Evolutionary conservation across 2,888 invertebrate species (phyloP).

Genomic region (Nemoura dubitans): DNA sequence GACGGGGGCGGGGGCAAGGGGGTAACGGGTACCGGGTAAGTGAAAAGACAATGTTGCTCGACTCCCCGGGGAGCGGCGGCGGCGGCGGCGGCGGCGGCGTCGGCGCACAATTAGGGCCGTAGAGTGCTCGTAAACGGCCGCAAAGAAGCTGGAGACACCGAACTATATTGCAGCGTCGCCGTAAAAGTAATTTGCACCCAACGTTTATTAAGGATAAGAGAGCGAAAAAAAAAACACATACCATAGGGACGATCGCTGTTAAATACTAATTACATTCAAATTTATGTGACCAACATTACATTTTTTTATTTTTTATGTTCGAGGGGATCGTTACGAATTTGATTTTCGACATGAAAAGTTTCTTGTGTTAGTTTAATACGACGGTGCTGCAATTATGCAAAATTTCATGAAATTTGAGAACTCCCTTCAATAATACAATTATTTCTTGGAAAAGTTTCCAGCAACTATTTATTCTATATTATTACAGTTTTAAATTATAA

Average conservation of each 20-base stretch:
- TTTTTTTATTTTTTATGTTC: background rate
- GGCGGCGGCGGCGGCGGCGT: no score
- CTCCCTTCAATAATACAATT: background rate
- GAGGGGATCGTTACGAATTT: background rate
- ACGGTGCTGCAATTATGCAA: background rate
- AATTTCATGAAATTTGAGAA: background rate
- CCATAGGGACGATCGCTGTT: background rate
- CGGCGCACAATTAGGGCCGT: slow-evolving; percentile 33
- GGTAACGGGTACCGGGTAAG: background rate
- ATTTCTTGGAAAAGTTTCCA: background rate
- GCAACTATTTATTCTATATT: background rate
- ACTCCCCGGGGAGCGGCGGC: slow-evolving; percentile 26
- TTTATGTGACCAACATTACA: background rate
- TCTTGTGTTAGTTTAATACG: background rate
- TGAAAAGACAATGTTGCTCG: slow-evolving; percentile 30
- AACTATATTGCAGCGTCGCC: slow-evolving; percentile 24
- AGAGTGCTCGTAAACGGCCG: background rate
- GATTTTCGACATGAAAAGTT: background rate
- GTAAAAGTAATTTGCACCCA: slow-evolving; percentile 31
- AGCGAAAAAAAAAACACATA: slow-evolving; percentile 8
- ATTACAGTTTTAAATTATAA: slow-evolving; percentile 7
- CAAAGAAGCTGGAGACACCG: background rate
- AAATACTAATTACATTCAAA: slow-evolving; percentile 1
- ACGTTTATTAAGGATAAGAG: slow-evolving; percentile 4
- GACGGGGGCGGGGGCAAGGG: background rate